Percentiles rank a stretch among this genome's conserved stretches.
Conservation (phyloP, 2,113 vertebrate genomes). For the Dicrurus megarhynchus region DNA sequence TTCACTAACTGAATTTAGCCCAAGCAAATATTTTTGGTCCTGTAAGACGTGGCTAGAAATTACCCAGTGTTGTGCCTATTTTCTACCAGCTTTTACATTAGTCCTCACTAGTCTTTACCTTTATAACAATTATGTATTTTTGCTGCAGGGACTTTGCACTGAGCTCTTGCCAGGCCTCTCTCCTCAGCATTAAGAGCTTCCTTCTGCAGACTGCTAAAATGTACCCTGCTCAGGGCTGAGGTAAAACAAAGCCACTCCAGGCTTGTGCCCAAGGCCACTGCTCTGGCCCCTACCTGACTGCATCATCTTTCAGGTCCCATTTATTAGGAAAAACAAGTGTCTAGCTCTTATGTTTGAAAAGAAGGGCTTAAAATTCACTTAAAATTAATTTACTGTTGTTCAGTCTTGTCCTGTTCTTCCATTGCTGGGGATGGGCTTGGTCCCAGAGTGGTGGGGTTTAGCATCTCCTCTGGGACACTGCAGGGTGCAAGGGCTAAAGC, state of each 20-base stretch:
- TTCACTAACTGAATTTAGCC: not conserved
- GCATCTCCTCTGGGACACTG: not conserved
- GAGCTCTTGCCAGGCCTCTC: not conserved
- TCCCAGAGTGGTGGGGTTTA: not conserved
- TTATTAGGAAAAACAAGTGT: not conserved
- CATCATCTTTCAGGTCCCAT: not conserved
- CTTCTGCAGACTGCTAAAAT: not conserved
- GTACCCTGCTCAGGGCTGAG: not conserved
- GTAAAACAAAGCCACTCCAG: not conserved
- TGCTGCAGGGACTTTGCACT: not conserved
- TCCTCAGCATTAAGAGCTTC: not conserved
- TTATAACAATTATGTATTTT: not conserved
- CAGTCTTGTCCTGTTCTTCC: not conserved
- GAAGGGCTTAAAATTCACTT: not conserved
- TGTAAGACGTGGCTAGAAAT: not conserved
- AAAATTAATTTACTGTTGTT: not conserved
- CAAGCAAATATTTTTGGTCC: not conserved
- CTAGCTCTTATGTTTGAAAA: not conserved
- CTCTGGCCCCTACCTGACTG: not conserved
- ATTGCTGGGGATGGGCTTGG: not conserved
- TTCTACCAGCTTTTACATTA: not conserved
- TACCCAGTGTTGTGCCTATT: not conserved
- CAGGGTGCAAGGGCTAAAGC: not conserved
- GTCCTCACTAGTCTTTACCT: not conserved
- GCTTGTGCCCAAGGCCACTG: not conserved